These are phyloP conservation scores for Campylomormyrus numenius DNA, from an alignment of 2,113 vertebrate species.

Conservation along the genomic window DNA sequence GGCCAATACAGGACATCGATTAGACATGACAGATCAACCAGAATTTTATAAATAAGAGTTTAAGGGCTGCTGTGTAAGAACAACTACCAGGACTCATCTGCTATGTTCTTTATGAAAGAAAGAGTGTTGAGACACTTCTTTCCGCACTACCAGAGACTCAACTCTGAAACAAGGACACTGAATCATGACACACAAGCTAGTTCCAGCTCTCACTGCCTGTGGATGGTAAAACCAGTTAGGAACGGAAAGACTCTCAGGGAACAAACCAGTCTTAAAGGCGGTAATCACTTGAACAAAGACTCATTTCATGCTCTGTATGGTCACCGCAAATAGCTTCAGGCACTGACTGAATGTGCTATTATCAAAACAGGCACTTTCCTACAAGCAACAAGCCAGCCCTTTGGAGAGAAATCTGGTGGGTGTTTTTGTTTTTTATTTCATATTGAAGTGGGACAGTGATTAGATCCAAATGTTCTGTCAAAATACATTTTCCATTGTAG, in stretches of 20 bases:
- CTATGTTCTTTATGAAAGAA: neutral
- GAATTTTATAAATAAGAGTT: neutral
- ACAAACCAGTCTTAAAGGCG: neutral
- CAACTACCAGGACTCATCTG: neutral
- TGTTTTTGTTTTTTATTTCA: conserved; percentile 25
- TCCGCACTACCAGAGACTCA: neutral
- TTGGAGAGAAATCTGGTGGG: conserved; percentile 60
- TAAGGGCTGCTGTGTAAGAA: neutral
- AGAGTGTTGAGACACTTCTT: neutral
- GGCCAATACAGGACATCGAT: neutral
- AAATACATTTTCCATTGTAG: neutral
- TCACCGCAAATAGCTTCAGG: neutral
- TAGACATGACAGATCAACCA: neutral
- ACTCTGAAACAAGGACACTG: neutral
- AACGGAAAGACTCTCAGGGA: neutral
- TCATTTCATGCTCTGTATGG: neutral
- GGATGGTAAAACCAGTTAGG: neutral
- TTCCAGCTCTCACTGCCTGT: neutral
- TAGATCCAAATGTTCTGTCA: neutral
- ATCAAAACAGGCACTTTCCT: conserved; percentile 67
- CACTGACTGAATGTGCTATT: neutral
- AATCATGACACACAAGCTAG: neutral
- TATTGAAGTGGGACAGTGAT: neutral
- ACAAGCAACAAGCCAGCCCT: conserved; percentile 41
- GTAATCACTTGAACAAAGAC: neutral